Evolutionary conservation across 2,113 vertebrate species (phyloP).

Genomic region (Cnemophilus loriae): DNA sequence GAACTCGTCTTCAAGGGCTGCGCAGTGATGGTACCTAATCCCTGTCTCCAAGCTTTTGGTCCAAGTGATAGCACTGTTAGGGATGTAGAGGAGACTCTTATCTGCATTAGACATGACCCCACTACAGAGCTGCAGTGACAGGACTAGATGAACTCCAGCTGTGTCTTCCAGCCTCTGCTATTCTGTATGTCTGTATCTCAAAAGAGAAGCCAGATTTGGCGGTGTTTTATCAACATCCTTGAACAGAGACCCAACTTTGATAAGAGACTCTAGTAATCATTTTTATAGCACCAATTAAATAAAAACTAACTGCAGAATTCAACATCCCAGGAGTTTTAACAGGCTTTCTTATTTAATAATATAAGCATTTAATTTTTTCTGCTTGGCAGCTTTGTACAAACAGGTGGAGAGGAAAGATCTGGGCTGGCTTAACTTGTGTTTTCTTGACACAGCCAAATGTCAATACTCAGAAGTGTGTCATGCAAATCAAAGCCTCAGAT

Average conservation of each 20-base stretch:
- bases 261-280: background rate
- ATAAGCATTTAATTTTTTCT: constrained; percentile 10
- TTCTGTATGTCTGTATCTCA: background rate
- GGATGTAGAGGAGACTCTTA: background rate
- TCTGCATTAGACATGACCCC: background rate
- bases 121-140: background rate
- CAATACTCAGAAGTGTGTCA: constrained; percentile 25
- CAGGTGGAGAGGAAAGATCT: constrained; percentile 42
- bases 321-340: background rate
- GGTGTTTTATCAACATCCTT: background rate
- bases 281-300: background rate
- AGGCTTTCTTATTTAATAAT: background rate
- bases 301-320: background rate
- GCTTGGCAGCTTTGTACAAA: constrained; percentile 23
- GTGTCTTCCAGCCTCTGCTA: background rate
- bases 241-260: background rate
- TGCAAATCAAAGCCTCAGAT: constrained; percentile 21
- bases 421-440: background rate
- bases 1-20: background rate
- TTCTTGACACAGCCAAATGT: constrained; percentile 37
- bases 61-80: background rate
- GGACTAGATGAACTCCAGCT: background rate
- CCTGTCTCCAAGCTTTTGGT: background rate
- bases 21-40: background rate
- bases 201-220: background rate